phyloP scores from a whole-genome alignment of 2,888 invertebrate genomes.

The Melinaea menophilus region DNA sequence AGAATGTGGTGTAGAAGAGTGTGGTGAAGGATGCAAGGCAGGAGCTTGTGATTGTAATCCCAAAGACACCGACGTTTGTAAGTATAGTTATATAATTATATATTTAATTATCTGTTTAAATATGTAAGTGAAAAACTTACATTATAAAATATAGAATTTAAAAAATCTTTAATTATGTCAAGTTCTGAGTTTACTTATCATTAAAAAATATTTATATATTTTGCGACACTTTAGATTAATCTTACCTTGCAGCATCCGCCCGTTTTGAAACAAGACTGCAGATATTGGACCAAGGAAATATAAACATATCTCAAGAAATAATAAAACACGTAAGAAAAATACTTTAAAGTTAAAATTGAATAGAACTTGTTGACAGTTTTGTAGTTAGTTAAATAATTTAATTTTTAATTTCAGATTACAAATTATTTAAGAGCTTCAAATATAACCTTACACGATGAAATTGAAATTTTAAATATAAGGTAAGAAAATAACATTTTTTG shows the following conservation, averaged over 20 bases:
- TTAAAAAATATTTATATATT: background rate
- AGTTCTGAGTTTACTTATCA: too few species aligned
- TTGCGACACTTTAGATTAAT: background rate
- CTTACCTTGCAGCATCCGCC: conserved; percentile 69
- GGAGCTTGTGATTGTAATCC: conserved; percentile 63
- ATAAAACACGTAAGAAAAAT: conserved; percentile 51
- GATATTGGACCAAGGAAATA: conserved; percentile 66
- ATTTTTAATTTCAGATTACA: conserved; percentile 80
- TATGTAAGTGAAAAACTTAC: background rate
- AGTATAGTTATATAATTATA: conserved; percentile 34
- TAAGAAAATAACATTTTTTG: conserved; percentile 51
- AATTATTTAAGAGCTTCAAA: conserved; percentile 81
- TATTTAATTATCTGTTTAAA: conserved; percentile 1
- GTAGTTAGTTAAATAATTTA: too few species aligned
- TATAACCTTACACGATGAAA: conserved; percentile 80
- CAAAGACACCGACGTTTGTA: conserved; percentile 58
- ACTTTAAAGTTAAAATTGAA: background rate
- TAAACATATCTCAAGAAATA: conserved; percentile 64
- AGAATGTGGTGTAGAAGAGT: conserved; percentile 70
- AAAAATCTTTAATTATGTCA: too few species aligned
- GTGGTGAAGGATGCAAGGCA: conserved; percentile 57
- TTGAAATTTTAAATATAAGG: conserved; percentile 84
- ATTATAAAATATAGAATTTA: too few species aligned
- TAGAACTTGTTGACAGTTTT: too few species aligned
- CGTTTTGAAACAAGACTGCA: conserved; percentile 79